Base-by-base conservation (phyloP, 2,797 vertebrate genomes). In the Danio kyathit region DNA sequence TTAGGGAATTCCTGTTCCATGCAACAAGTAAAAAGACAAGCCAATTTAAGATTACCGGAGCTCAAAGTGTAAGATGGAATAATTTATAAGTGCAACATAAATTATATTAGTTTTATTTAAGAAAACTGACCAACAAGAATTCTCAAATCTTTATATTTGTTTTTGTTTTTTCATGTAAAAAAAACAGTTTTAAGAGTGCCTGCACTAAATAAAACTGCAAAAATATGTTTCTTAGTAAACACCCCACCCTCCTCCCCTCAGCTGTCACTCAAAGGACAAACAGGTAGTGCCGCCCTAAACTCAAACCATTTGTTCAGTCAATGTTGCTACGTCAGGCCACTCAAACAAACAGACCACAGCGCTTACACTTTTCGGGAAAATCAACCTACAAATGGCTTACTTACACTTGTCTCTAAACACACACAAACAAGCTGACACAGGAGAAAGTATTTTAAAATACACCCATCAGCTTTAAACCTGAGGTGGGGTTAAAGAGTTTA, bases 221-320 rank as follows among this genome's bases (percentile, higher is more conserved):
- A 17, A 56, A 71, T 71, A 56, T 71, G 51, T 71, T 71, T 56
- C 38, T 7, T 56, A 63, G 60, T 19, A 56, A 56, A 63, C 60
- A 63, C 60, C 38, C 5, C 60, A 29, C 14, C 60, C 14, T 41
- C n/a, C 13, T 0, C 38, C 60, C 60, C 13, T 38, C 60, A 14
- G 60, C 60, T 63, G 38, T 16, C 7, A 43, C 51, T 43, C n/a
- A 71, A 19, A 0, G 11, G 38, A 56, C 69, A 71, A 56, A 41
- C 51, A 71, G 69, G 69, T 71, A 71, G 69, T 71, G 52, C 38
- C n/a, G n/a, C 69, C 38, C 69, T 51, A 71, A 71, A 71, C 51
- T 71, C 51, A 71, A 71, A 71, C 69, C 51, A 71, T 71, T 71
- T 71, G 69, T 71, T 71, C 49, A 71, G n/a, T 54, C 49, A 71